These are phyloP conservation scores for Otolemur garnettii DNA, from an alignment of 2,113 vertebrate species.

Conservation along the genomic window DNA sequence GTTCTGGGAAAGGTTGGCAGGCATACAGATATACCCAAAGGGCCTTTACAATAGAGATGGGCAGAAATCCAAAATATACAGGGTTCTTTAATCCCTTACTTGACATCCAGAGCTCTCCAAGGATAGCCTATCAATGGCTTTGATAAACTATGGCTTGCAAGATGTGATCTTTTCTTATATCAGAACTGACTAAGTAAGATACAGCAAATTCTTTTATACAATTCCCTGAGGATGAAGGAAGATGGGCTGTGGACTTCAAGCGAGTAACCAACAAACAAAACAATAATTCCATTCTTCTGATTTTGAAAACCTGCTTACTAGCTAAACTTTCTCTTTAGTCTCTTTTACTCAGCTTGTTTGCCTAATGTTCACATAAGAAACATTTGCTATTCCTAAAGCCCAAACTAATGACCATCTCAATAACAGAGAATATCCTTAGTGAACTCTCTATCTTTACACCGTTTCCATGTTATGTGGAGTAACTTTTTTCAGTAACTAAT, in stretches of 20 bases:
- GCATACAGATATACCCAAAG: background rate
- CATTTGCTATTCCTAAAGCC: background rate
- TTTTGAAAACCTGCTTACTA: background rate
- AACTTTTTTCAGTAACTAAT: background rate
- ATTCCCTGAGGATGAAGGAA: background rate
- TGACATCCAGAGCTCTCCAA: background rate
- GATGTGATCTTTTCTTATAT: background rate
- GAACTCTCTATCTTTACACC: background rate
- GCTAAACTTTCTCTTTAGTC: background rate
- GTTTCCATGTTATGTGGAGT: background rate
- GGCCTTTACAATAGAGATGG: background rate
- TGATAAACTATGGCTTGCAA: background rate
- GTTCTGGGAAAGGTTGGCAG: background rate
- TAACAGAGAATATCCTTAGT: background rate
- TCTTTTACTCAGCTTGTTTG: constrained; percentile 8
- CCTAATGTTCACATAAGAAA: background rate
- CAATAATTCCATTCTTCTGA: background rate
- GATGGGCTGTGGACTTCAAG: background rate
- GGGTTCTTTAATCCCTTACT: background rate
- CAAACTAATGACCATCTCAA: background rate
- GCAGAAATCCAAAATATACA: background rate
- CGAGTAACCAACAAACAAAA: background rate
- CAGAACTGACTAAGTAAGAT: background rate
- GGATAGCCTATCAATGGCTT: background rate
- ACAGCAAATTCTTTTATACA: background rate